A percentile compares a stretch with the other conserved stretches of the same genome.
phyloP scores from a whole-genome alignment of 2,888 invertebrate species.

The Drosophila ustulata region DNA sequence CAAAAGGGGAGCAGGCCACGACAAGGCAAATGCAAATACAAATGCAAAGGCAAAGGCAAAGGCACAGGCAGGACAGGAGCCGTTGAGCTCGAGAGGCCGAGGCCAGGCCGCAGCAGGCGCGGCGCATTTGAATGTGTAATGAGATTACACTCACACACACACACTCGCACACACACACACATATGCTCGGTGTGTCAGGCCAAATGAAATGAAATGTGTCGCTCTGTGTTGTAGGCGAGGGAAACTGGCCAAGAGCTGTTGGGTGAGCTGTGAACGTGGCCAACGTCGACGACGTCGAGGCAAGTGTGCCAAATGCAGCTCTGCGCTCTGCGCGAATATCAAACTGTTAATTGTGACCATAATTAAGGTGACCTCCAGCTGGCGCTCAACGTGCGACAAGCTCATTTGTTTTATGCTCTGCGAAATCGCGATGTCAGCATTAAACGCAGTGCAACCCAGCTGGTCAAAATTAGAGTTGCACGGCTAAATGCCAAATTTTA shows the following conservation, averaged over 20 bases:
- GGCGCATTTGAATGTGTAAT: constrained; percentile 78
- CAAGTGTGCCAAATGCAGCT: constrained; percentile 54
- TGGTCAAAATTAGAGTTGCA: background rate
- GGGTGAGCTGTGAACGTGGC: background rate
- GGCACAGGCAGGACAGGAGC: constrained; percentile 1
- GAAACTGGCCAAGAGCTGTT: background rate
- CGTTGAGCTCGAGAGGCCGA: background rate
- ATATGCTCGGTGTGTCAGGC: constrained; percentile 31
- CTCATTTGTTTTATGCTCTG: constrained; percentile 32
- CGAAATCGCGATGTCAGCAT: background rate
- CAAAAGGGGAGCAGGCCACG: constrained; percentile 8
- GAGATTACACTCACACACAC: constrained; percentile 66
- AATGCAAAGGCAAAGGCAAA: background rate
- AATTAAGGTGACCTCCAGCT: constrained; percentile 73
- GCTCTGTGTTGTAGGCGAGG: constrained; percentile 9
- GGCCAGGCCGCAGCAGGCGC: constrained; percentile 40
- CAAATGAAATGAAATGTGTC: constrained; percentile 66
- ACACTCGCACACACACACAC: constrained; percentile 1
- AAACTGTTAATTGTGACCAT: constrained; percentile 77
- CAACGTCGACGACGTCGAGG: background rate
- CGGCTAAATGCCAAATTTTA: background rate
- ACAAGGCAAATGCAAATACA: background rate
- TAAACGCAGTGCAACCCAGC: background rate
- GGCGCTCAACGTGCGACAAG: constrained; percentile 34
- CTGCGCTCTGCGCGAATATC: constrained; percentile 36